Percentiles rank a stretch among this genome's conserved stretches.
Conservation (phyloP, 2,888 invertebrate genomes). For the Allygus modestus region DNA sequence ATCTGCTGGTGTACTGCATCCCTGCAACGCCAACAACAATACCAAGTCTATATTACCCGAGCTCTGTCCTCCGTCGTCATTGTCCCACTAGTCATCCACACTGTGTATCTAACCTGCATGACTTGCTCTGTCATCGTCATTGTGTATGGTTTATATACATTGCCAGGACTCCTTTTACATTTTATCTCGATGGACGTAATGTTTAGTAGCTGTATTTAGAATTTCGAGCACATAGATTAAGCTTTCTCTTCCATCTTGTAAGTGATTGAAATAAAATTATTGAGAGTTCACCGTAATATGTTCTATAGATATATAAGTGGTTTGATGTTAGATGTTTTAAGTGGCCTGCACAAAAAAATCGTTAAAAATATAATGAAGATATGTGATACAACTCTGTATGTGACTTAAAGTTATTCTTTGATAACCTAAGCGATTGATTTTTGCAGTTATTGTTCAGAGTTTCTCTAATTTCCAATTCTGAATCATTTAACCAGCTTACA, state of each 20-base stretch:
- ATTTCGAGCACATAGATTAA: not conserved
- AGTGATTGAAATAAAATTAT: not conserved
- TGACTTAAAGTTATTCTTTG: not conserved
- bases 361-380: not conserved
- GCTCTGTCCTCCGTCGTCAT: not conserved
- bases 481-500: too few relatives aligned
- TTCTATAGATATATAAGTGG: not conserved
- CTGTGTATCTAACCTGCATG: not conserved
- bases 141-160: not conserved
- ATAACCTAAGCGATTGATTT: not conserved
- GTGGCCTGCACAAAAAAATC: not conserved
- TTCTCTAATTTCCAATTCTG: not conserved
- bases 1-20: too few relatives aligned
- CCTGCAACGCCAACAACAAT: too few relatives aligned
- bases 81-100: not conserved
- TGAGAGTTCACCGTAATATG: not conserved
- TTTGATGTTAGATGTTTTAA: conserved; percentile 11
- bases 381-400: conserved; percentile 18
- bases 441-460: not conserved
- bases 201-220: conserved; percentile 2
- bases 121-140: not conserved
- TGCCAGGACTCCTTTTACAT: not conserved
- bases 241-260: not conserved
- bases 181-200: not conserved
- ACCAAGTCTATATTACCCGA: too few relatives aligned